These are phyloP conservation scores for Alouatta palliata DNA, from an alignment of 2,113 vertebrate genomes.

Conservation along the genomic window DNA sequence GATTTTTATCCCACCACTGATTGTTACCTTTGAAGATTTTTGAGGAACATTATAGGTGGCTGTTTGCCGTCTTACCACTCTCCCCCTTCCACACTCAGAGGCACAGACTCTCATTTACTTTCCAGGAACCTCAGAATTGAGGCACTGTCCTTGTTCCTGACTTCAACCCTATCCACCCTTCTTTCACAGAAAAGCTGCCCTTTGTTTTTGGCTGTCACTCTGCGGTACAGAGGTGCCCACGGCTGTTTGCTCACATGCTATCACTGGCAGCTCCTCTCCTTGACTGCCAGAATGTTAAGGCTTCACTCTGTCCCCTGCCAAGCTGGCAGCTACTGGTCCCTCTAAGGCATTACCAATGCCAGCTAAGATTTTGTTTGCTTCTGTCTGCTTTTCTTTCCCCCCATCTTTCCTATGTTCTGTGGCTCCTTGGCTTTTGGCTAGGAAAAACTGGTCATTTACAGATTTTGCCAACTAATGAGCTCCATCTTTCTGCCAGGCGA, in stretches of 20 bases:
- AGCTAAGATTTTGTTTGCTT: neutral
- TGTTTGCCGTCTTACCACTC: neutral
- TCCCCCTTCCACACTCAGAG: neutral
- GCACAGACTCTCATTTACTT: neutral
- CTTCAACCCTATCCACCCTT: neutral
- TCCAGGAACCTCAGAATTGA: neutral
- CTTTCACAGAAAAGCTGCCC: neutral
- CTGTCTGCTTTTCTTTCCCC: neutral
- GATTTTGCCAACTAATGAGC: neutral
- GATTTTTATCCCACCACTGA: neutral
- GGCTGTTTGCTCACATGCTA: rapidly evolving
- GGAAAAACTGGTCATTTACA: neutral
- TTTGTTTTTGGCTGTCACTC: neutral
- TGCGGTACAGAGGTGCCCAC: rapidly evolving
- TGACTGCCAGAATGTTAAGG: neutral
- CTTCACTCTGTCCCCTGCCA: neutral
- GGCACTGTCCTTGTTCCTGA: neutral
- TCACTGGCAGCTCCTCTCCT: neutral
- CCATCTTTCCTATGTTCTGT: neutral
- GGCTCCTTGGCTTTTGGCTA: neutral
- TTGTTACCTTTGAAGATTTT: neutral
- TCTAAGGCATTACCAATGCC: neutral
- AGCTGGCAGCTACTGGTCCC: neutral
- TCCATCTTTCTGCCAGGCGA: neutral
- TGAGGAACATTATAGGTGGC: neutral